These are phyloP conservation scores for Tarsius wallacei DNA, from an alignment of 2,797 vertebrate species.

Conservation along the genomic window DNA sequence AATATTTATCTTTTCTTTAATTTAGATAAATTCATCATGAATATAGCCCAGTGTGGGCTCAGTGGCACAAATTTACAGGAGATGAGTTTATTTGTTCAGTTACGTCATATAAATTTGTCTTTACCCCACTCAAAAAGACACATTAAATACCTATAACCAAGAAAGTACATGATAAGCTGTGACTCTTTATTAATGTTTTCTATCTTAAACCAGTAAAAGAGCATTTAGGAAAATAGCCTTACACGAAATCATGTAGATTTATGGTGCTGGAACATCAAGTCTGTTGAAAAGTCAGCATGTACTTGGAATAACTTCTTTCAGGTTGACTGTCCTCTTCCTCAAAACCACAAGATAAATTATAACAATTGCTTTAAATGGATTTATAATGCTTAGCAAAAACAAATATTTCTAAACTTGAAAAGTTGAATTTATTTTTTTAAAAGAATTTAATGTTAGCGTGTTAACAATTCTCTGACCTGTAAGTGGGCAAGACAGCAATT, in stretches of 20 bases:
- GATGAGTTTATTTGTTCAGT: neutral
- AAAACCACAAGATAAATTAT: neutral
- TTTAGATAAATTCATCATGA: neutral
- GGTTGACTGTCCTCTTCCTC: neutral
- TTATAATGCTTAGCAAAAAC: slow-evolving; percentile 22
- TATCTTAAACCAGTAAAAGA: neutral
- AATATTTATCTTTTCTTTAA: neutral
- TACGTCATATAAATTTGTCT: slow-evolving; percentile 27
- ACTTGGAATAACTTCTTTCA: neutral
- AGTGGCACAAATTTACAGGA: neutral
- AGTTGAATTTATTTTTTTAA: neutral
- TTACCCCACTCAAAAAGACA: neutral
- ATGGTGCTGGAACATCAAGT: neutral
- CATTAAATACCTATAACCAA: neutral
- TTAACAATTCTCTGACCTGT: neutral
- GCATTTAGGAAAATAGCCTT: neutral
- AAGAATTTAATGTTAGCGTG: neutral
- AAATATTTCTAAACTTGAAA: neutral
- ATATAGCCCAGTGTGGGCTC: neutral
- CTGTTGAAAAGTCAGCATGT: neutral
- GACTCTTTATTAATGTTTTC: neutral
- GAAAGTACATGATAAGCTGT: neutral
- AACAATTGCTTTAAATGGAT: neutral
- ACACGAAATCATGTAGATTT: neutral
- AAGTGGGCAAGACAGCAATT: neutral